Percentiles rank a stretch among this genome's conserved stretches.
These are phyloP conservation scores for Eremophila alpestris DNA, from an alignment of 2,797 vertebrate genomes.

Conservation along the genomic window DNA sequence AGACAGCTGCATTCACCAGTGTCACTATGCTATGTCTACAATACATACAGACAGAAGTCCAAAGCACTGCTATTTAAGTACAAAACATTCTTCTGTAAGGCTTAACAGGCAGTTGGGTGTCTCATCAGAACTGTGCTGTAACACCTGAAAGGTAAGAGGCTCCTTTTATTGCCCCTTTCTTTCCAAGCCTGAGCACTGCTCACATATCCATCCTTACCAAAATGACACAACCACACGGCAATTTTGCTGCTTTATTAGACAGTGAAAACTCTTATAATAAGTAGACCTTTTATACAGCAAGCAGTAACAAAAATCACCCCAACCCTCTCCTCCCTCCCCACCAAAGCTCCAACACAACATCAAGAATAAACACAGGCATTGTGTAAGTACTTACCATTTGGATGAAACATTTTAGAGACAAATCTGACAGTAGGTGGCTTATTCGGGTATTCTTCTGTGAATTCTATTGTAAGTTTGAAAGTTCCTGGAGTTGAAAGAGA, in stretches of 20 bases:
- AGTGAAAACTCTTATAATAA: not conserved
- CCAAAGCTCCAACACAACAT: not conserved
- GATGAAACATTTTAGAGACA: conserved; percentile 99
- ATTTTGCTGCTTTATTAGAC: not conserved
- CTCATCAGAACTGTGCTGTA: not conserved
- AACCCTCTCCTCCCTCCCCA: not conserved
- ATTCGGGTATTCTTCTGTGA: conserved; percentile 99
- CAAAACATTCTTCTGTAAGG: not conserved
- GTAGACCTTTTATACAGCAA: not conserved
- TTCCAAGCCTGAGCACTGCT: not conserved
- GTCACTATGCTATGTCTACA: not conserved
- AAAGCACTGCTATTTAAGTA: not conserved
- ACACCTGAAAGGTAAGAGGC: not conserved
- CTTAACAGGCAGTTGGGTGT: not conserved
- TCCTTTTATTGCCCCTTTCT: not conserved
- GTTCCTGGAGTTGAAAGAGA: conserved; percentile 84
- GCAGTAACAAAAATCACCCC: not conserved
- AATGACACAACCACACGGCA: not conserved
- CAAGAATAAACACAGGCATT: not conserved
- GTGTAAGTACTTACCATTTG: conserved; percentile 87
- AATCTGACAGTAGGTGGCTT: conserved; percentile 99
- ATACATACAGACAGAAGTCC: not conserved
- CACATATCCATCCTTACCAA: not conserved
- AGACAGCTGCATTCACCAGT: not conserved
- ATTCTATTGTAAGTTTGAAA: conserved; percentile 99